Evolutionary conservation across 2,888 invertebrate species (phyloP), one percentile per base, ranked within the genome.

Genomic region (Idaea dimidiata): DNA sequence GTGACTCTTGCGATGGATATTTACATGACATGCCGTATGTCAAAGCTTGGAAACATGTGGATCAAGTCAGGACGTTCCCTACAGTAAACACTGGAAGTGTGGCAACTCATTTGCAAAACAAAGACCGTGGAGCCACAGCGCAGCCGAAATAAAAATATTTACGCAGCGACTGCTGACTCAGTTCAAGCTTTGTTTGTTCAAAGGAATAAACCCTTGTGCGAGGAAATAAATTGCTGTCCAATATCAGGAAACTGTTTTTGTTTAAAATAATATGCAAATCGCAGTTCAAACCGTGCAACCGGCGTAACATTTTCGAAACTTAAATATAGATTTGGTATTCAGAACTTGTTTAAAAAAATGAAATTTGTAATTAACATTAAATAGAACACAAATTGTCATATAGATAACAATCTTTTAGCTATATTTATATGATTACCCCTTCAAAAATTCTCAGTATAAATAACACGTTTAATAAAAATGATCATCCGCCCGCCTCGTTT

Each of bases 141-240:
- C 78, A 80, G 80, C 77, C 83, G 79, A 88, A 89, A 90, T 89
- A 90, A 91, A 91, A 91, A 91, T 90, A 91, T 90, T 91, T 90
- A 88, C 84, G 83, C 81, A 82, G 83, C 78, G 79, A 76, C 74
- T 76, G 82, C 87, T 90, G 91, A 90, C 84, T 91, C 90, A 90
- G 80, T 66, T 78, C 62, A 72, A 72, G 88, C 90, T 91, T 91
- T 90, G 90, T 91, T 87, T 85, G 82, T 70, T 74, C 72, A 74
- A 78, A 80, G 80, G 80, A 84, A 83, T 85, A 86, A 24, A 86
- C 83, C 86, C 81, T 83, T 81, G 81, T 81, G 76, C 74, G 81
- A 77, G 77, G 78, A 87, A 86, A 89, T 87, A 85, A 86, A 87
- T 86, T 84, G 78, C 80, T 82, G 82, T 83, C 83, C 83, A 81